A percentile compares a stretch with the other conserved stretches of the same genome.
Conservation (phyloP, 2,888 invertebrate species). For the Amiota minor region DNA sequence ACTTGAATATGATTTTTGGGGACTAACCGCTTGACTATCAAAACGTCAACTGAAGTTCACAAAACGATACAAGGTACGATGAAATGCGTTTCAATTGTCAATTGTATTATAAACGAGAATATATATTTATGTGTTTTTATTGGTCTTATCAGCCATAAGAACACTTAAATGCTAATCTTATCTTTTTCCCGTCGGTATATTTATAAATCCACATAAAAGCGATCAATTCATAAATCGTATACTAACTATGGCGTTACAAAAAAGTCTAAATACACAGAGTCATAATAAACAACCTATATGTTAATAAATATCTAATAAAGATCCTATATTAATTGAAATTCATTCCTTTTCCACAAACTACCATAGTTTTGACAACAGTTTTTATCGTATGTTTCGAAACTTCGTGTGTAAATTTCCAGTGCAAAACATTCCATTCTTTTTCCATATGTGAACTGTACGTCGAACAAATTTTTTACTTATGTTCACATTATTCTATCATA, state of each 20-base stretch:
- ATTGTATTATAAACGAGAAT: not conserved
- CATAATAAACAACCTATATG: too few species aligned
- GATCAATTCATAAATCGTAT: not conserved
- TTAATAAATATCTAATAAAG: too few species aligned
- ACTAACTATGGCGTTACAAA: not conserved
- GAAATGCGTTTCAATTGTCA: constrained; percentile 34
- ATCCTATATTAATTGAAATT: too few species aligned
- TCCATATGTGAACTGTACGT: constrained; percentile 47
- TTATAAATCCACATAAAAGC: constrained; percentile 15
- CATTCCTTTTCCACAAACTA: not conserved
- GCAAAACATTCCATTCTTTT: too few species aligned
- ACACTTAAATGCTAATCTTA: constrained; percentile 57
- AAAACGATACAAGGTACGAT: constrained; percentile 39
- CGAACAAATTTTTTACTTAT: constrained; percentile 39
- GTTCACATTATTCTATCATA: not conserved
- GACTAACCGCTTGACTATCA: constrained; percentile 34
- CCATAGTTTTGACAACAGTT: not conserved
- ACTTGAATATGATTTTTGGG: not conserved
- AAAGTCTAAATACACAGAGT: too few species aligned
- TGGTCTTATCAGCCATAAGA: constrained; percentile 37
- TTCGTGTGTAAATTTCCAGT: too few species aligned
- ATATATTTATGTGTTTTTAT: constrained; percentile 51
- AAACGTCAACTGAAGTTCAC: constrained; percentile 53
- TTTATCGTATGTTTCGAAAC: not conserved
- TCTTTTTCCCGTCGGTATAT: constrained; percentile 35